Base-by-base conservation (phyloP, 2,888 invertebrate species). In the Heliconius charithonia region DNA sequence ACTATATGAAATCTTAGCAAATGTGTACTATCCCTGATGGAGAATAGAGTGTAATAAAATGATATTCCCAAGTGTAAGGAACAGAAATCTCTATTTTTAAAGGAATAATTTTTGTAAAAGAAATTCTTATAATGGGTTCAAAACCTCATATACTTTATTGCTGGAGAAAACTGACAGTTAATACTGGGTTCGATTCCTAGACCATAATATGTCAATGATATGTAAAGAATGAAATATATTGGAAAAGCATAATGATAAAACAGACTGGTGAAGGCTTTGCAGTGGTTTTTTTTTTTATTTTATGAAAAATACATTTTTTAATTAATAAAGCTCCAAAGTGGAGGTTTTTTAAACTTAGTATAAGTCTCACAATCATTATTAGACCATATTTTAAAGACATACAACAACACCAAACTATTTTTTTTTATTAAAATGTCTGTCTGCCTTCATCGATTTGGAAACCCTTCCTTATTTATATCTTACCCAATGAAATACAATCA, bases 401-500 rank as follows among this genome's bases (percentile, higher is more conserved):
- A 80, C 79, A 79, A 62, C 81, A 80, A 79, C 45, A 77, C 32
- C 32, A n/a, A 72, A 22, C 7, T 4, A 2, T n/a, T 29, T 13
- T 16, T 73, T 37, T 73, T 29, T 27, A 51, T 16, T n/a, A 7
- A 51, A 62, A 63, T 73, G 73, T 37, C 62, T 67, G 71, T 72
- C 73, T 79, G 67, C 82, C 80, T 78, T 76, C 75, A 63, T 71
- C 51, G 6, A 27, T 75, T 81, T 83, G 82, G 81, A 83, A 77
- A 76, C 73, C 78, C 25, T 73, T 79, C 71, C 63, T 77, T 77
- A 25, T 72, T 76, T 77, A 25, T 72, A 59, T 66, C 79, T 84
- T 80, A 80, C 81, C 81, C 82, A 32, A 72, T 32, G 32, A 83
- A 79, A 82, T 82, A 82, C 82, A 88, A 92, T 89, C 88, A 91